Conservation (phyloP, 2,797 vertebrate species). For the Manis pentadactyla region DNA sequence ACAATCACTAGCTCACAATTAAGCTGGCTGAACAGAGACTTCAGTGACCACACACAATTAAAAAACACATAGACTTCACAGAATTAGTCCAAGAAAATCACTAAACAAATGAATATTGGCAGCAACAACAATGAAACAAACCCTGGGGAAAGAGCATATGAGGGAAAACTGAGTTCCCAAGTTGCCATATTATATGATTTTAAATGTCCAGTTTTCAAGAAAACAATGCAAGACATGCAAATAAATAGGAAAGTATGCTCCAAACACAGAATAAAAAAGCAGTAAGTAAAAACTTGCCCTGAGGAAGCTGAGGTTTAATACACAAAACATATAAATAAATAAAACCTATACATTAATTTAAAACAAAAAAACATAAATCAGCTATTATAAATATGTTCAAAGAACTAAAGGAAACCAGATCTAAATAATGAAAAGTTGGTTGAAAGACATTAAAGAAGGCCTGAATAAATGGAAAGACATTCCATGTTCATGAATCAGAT, state of each 20-base stretch:
- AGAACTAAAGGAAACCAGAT: neutral
- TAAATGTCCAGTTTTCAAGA: neutral
- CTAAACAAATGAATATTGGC: neutral
- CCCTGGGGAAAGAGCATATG: neutral
- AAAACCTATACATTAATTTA: neutral
- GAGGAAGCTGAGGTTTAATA: neutral
- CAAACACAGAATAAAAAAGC: neutral
- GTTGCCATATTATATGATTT: neutral
- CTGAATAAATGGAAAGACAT: neutral
- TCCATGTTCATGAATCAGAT: neutral
- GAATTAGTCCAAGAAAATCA: neutral
- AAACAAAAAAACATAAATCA: neutral
- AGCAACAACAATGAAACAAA: neutral
- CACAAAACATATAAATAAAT: neutral
- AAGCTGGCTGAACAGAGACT: conserved; percentile 1
- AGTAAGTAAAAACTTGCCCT: neutral
- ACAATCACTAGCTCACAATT: neutral
- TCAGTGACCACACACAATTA: neutral
- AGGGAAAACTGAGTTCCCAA: neutral
- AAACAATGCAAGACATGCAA: neutral
- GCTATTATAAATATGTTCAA: neutral
- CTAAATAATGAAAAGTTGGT: neutral
- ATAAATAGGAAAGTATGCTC: neutral
- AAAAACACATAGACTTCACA: neutral
- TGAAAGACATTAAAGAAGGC: neutral